Conservation (phyloP, 1,140 invertebrate species). For the Sminthurides bifidus region DNA sequence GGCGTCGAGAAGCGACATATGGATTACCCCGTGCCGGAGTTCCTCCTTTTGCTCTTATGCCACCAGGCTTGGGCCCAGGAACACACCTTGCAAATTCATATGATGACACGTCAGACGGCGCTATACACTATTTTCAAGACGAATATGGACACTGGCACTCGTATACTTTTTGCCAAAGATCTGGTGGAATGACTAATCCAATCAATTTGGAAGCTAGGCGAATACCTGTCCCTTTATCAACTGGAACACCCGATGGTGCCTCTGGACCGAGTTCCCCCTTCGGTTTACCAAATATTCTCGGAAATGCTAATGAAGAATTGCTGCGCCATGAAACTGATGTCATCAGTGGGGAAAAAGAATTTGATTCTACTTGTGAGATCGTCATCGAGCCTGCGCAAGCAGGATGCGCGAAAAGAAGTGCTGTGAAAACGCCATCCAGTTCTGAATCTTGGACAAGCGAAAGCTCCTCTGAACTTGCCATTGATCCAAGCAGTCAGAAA, state of each 20-base stretch:
- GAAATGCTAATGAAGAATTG: too few species aligned
- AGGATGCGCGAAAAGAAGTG: too few species aligned
- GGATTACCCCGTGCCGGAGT: conserved; percentile 3
- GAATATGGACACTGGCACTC: conserved; percentile 53
- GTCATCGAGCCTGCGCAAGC: too few species aligned
- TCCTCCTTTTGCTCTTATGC: conserved; percentile 4
- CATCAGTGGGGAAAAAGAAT: too few species aligned
- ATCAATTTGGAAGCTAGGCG: too few species aligned
- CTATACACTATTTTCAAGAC: conserved; percentile 67
- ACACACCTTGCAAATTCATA: conserved; percentile 68
- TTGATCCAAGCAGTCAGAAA: conserved; percentile 28
- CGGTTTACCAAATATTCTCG: too few species aligned
- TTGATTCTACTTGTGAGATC: too few species aligned
- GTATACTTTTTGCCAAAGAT: conserved; percentile 75
- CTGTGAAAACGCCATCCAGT: conserved; percentile 29
- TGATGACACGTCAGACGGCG: conserved; percentile 74
- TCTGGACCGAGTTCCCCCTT: too few species aligned
- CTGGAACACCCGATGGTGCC: too few species aligned
- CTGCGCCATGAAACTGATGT: too few species aligned
- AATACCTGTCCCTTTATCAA: too few species aligned
- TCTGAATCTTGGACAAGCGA: conserved; percentile 31
- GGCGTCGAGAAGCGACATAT: conserved; percentile 23
- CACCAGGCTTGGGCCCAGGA: conserved; percentile 34
- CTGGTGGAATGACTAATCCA: conserved; percentile 35
- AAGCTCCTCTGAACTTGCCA: conserved; percentile 27